phyloP scores from a whole-genome alignment of 2,888 invertebrate species.

The Eupeodes latifasciatus region DNA sequence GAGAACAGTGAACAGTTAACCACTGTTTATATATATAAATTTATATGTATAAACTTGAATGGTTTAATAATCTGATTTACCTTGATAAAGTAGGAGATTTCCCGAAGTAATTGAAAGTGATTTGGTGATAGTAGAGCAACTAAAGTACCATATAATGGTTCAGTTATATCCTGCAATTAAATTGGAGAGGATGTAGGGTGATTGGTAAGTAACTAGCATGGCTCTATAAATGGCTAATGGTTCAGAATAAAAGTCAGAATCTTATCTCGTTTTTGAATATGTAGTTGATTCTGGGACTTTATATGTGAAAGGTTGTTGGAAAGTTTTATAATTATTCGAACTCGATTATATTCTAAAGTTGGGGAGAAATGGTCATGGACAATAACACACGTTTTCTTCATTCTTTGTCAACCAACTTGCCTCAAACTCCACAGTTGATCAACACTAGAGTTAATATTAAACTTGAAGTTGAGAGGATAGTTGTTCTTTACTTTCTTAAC shows the following conservation, averaged over 20 bases:
- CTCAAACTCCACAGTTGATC: no score
- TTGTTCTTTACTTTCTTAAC: no score
- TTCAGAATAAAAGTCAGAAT: not conserved
- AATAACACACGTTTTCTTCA: no score
- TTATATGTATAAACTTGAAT: conserved; percentile 26
- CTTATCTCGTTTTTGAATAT: not conserved
- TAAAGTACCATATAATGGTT: conserved; percentile 25
- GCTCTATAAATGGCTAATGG: not conserved
- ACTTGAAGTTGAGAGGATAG: no score
- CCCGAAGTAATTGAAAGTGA: conserved; percentile 60
- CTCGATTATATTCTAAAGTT: no score
- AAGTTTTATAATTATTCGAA: not conserved
- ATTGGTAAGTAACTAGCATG: not conserved
- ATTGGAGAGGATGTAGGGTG: not conserved
- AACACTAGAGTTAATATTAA: no score
- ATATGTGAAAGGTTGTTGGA: not conserved
- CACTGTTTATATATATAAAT: no score
- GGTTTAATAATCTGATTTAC: conserved; percentile 67
- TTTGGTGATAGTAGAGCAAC: conserved; percentile 20
- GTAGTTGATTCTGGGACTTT: not conserved
- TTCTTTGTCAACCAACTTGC: no score
- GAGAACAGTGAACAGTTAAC: conserved; percentile 4
- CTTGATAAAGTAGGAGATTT: conserved; percentile 43
- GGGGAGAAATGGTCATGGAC: no score
- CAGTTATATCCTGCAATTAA: conserved; percentile 24